A percentile compares a stretch with the other conserved stretches of the same genome.
Conservation (phyloP, 2,797 vertebrate species). For the Tolypeutes matacus region DNA sequence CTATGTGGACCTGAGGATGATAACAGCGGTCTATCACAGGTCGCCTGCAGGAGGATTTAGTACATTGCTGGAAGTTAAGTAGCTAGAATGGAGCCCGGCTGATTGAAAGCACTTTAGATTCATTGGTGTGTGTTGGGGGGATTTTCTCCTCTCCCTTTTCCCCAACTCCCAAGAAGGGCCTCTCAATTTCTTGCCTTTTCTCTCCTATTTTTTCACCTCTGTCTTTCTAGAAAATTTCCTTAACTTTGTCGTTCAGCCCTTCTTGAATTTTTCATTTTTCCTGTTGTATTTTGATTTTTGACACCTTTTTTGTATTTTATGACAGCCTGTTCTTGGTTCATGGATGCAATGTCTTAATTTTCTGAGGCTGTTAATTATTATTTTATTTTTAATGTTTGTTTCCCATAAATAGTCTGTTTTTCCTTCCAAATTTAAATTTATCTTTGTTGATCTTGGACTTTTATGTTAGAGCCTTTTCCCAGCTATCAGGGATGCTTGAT, state of each 20-base stretch:
- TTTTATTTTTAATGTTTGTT: conserved; percentile 35
- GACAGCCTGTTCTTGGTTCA: background rate
- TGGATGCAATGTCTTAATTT: background rate
- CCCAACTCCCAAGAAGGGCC: background rate
- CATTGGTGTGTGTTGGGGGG: no score
- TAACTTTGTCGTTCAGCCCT: background rate
- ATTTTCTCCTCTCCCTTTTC: background rate
- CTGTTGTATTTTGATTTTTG: background rate
- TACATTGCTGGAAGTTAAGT: background rate
- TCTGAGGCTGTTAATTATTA: background rate
- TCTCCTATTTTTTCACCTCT: background rate
- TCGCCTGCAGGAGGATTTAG: background rate
- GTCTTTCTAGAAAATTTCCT: background rate
- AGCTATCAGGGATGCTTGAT: background rate
- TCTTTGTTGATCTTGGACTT: background rate
- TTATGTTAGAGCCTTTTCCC: background rate
- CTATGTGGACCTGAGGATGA: background rate
- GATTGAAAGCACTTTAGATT: background rate
- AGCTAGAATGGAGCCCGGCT: background rate
- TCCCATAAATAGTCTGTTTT: background rate
- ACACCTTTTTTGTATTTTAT: background rate
- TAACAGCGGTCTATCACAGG: background rate
- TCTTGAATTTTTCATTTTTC: conserved; percentile 10
- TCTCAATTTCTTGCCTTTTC: background rate
- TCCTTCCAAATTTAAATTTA: background rate